Conservation (phyloP, 2,797 vertebrate species). For the Clangula hyemalis region DNA sequence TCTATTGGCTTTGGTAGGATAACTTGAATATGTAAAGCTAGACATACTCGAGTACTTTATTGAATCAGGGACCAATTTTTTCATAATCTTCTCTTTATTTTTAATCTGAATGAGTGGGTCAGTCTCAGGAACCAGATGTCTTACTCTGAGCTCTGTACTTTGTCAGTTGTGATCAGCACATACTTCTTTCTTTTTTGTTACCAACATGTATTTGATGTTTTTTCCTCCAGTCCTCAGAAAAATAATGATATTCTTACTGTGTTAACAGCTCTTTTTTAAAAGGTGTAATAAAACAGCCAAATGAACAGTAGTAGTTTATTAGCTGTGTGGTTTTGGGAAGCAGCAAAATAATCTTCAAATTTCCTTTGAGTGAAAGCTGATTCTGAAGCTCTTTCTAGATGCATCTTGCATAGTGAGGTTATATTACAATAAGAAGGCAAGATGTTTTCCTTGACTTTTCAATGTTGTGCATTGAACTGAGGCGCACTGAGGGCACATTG, state of each 20-base stretch:
- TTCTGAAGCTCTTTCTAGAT: not conserved
- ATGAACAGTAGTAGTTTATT: not conserved
- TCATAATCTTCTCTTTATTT: constrained; percentile 48
- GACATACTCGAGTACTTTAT: constrained; percentile 14
- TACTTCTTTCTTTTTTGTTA: not conserved
- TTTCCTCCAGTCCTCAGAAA: not conserved
- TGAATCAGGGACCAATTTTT: constrained; percentile 43
- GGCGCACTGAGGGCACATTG: too few species aligned
- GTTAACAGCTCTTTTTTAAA: not conserved
- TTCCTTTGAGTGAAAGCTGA: not conserved
- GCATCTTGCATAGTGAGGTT: not conserved
- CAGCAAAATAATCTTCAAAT: not conserved
- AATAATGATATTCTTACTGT: not conserved
- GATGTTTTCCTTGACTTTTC: not conserved
- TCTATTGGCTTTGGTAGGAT: not conserved
- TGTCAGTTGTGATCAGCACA: constrained; percentile 19
- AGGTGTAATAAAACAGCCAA: not conserved
- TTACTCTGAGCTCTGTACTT: constrained; percentile 52
- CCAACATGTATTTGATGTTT: not conserved
- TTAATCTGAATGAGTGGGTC: constrained; percentile 31
- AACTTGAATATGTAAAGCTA: constrained; percentile 28
- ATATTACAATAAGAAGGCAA: not conserved
- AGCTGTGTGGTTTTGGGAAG: not conserved
- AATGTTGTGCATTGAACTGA: not conserved
- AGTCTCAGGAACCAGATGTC: constrained; percentile 60